These are phyloP conservation scores for Eufriesea mexicana DNA, from an alignment of 1,140 invertebrate species.

Conservation along the genomic window DNA sequence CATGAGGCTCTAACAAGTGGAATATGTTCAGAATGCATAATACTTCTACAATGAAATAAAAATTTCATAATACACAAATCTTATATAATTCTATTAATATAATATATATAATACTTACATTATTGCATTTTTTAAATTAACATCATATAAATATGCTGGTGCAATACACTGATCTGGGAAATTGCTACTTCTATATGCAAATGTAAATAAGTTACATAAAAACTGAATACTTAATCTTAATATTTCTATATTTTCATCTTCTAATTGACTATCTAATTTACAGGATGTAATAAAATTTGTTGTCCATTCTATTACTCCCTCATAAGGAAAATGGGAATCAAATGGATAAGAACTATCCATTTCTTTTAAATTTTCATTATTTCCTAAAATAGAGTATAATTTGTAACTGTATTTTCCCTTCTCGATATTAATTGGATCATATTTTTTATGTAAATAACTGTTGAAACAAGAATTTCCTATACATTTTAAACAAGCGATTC, in stretches of 20 bases:
- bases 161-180: constrained; percentile 35
- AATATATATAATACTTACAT: constrained; percentile 62
- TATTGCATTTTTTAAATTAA: constrained; percentile 64
- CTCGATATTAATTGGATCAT: constrained; percentile 14
- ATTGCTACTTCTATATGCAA: constrained; percentile 51
- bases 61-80: neutral
- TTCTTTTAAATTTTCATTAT: constrained; percentile 1
- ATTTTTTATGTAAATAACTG: constrained; percentile 56
- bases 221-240: constrained; percentile 72
- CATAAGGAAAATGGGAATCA: constrained; percentile 70
- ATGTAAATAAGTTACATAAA: constrained; percentile 73
- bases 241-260: constrained; percentile 64
- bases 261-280: constrained; percentile 21
- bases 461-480: constrained; percentile 73
- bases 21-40: constrained; percentile 56
- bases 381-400: constrained; percentile 45
- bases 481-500: constrained; percentile 72
- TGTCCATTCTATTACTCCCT: constrained; percentile 67
- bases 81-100: neutral
- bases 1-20: constrained; percentile 66
- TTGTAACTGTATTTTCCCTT: constrained; percentile 15
- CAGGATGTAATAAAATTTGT: constrained; percentile 56
- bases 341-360: constrained; percentile 35
- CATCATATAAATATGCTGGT: constrained; percentile 48
- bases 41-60: constrained; percentile 53